Evolutionary conservation across 2,888 invertebrate species (phyloP).

Genomic region (Ditula angustiorana): DNA sequence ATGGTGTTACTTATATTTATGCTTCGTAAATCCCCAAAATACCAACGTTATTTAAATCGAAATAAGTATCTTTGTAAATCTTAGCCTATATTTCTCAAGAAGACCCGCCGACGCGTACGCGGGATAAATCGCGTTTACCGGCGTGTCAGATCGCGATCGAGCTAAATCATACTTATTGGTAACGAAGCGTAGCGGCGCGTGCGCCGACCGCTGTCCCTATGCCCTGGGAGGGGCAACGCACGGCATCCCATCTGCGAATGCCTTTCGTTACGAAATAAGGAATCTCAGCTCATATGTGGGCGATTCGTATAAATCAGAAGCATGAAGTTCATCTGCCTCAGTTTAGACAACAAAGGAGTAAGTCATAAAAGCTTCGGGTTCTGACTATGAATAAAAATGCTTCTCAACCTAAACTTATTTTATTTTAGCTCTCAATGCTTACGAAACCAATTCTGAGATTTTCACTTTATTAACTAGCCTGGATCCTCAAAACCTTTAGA

Average conservation of each 20-base stretch:
- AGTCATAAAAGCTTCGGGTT: neutral
- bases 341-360: neutral
- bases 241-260: constrained; percentile 2
- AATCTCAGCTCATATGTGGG: neutral
- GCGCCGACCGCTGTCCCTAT: constrained; percentile 49
- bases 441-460: too few species aligned
- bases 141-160: constrained; percentile 61
- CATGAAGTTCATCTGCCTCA: neutral
- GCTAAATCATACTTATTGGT: constrained; percentile 76
- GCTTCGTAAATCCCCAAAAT: neutral
- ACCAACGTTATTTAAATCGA: constrained; percentile 18
- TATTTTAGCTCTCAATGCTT: too few species aligned
- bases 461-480: too few species aligned
- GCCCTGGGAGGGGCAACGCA: neutral
- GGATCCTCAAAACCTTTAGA: too few species aligned
- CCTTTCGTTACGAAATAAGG: constrained; percentile 7
- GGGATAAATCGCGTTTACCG: constrained; percentile 50
- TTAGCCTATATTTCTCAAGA: constrained; percentile 11
- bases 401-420: neutral
- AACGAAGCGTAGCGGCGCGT: constrained; percentile 72
- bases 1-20: too few species aligned
- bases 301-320: neutral
- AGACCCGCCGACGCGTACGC: constrained; percentile 20
- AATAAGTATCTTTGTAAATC: constrained; percentile 30
- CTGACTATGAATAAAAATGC: too few species aligned